Evolutionary conservation across 2,113 vertebrate genomes (phyloP), one percentile per base, ranked within the genome.

Genomic region (Otis tarda): DNA sequence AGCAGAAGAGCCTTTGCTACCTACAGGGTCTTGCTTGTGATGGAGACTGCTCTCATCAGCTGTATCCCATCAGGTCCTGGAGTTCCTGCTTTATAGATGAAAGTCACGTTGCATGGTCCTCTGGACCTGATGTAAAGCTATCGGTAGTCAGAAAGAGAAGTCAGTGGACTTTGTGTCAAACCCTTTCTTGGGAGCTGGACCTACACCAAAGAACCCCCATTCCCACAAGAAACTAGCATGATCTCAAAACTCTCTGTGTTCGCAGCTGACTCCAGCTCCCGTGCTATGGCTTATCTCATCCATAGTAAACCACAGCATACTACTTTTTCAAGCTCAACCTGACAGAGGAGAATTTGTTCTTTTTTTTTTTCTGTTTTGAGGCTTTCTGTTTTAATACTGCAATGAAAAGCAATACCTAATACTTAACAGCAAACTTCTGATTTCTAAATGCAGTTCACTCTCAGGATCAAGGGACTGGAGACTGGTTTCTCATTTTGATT

Each of bases 331-430:
- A 28, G 73, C 27, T 93, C 60, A 89, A 76, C 45, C 18, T 61
- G 49, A 50, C 69, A 39, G 69, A 67, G 52, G 39, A 71, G 56
- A 89, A 73, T 37, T 77, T 89, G 47, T 75, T 71, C 68, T 91
- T 92, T 90, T 16, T 65, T 74, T 88, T 47, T 68, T 75, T 68
- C 77, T 91, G 45, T 96, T 95, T 91, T 68, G 49, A 57, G 43
- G 52, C 35, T 31, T 95, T 89, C 86, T 92, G 35, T 94, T 92
- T 97, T 89, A 64, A 50, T 61, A 57, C 11, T 31, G 33, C 24
- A 49, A 3, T 60, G 56, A 78, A 75, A 95, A 84, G 56, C 63
- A 67, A 20, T 64, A 71, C 43, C 33, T 89, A 60, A 14, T 56
- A 61, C n/a, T 80, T 85, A 41, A 65, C 22, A 61, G 64, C 12